phyloP scores from a whole-genome alignment of 2,113 vertebrate genomes.

The Falcunculus frontatus region DNA sequence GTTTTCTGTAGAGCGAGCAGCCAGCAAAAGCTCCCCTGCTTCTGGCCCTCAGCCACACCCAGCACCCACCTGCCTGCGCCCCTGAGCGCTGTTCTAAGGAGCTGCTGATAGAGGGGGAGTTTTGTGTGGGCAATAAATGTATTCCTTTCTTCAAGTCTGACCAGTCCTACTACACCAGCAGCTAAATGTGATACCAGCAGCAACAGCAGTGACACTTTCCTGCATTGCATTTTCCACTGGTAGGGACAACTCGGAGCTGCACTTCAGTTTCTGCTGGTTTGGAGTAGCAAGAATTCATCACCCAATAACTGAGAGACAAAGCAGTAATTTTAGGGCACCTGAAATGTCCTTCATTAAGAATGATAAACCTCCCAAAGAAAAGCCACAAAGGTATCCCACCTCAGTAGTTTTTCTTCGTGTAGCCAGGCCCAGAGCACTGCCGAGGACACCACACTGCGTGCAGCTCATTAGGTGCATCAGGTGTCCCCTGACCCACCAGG shows the following conservation, averaged over 20 bases:
- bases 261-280: background rate
- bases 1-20: background rate
- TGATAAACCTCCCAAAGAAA: background rate
- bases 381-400: background rate
- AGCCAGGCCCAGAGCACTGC: background rate
- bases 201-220: background rate
- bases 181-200: background rate
- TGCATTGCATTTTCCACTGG: background rate
- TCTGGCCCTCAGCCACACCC: background rate
- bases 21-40: background rate
- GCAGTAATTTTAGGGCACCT: background rate
- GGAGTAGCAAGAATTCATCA: background rate
- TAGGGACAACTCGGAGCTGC: background rate
- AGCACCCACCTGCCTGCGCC: background rate
- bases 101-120: background rate
- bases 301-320: background rate
- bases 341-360: background rate
- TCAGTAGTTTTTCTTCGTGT: rapidly evolving
- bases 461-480: background rate
- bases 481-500: background rate
- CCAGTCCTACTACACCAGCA: background rate
- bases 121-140: background rate
- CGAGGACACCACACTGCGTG: rapidly evolving
- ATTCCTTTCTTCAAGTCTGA: background rate
- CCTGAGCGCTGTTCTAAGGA: background rate